A percentile compares a stretch with the other conserved stretches of the same genome.
These are phyloP conservation scores for Delichon dasypus DNA, from an alignment of 2,797 vertebrate species.

Conservation along the genomic window DNA sequence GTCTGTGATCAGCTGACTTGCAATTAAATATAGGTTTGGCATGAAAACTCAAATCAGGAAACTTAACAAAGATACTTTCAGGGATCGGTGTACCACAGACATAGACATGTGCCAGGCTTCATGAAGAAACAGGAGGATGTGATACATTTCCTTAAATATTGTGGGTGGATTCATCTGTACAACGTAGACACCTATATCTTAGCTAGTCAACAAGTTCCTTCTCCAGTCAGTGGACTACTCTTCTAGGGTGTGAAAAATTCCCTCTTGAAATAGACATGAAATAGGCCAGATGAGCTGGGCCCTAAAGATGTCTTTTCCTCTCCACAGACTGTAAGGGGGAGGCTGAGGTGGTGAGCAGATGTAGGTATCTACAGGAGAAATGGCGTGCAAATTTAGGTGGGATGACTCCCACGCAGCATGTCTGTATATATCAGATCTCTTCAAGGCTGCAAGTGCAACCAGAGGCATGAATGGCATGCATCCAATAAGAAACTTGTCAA, in stretches of 20 bases:
- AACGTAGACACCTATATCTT: background rate
- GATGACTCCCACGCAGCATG: background rate
- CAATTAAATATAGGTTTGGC: background rate
- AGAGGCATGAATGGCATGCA: background rate
- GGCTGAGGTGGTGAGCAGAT: slow-evolving; percentile 34
- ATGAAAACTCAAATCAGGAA: background rate
- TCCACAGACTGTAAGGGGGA: background rate
- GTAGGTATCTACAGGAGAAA: background rate
- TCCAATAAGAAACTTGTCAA: slow-evolving; percentile 1
- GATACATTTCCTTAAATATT: slow-evolving; percentile 3
- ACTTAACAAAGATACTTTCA: background rate
- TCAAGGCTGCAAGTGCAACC: background rate
- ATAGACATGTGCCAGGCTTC: background rate
- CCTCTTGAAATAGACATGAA: slow-evolving; percentile 42
- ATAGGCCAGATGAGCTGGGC: slow-evolving; percentile 2
- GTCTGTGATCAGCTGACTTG: background rate
- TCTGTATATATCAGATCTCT: background rate
- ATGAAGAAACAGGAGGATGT: background rate
- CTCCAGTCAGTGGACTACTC: slow-evolving; percentile 10
- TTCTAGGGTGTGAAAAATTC: slow-evolving; percentile 29
- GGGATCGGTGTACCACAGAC: background rate
- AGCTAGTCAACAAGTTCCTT: slow-evolving; percentile 1
- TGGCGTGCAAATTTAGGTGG: background rate
- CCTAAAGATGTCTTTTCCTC: background rate
- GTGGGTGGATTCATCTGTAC: slow-evolving; percentile 40